These are phyloP conservation scores for Nasonia vitripennis DNA, from an alignment of 1,140 invertebrate genomes.

Conservation along the genomic window DNA sequence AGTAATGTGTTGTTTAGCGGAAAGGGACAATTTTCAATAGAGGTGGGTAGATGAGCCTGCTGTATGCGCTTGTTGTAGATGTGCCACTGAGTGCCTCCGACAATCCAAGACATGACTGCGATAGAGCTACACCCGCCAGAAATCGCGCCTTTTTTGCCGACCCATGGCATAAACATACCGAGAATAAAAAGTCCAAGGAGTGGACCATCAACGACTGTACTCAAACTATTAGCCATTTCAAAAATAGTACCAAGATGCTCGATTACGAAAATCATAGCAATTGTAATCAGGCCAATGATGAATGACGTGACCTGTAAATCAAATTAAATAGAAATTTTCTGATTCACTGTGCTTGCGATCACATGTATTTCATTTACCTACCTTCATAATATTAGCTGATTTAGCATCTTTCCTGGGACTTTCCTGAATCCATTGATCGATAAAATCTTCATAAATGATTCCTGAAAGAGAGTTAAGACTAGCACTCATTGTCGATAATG, in stretches of 20 bases:
- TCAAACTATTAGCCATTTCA: constrained; percentile 72
- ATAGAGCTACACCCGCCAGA: constrained; percentile 74
- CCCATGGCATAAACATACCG: constrained; percentile 75
- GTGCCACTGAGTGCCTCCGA: constrained; percentile 73
- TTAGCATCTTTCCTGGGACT: constrained; percentile 61
- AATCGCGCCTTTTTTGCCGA: constrained; percentile 75
- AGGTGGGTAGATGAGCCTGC: constrained; percentile 63
- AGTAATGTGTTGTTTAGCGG: constrained; percentile 38
- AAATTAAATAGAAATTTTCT: not conserved
- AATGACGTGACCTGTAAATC: constrained; percentile 64
- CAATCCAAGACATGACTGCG: constrained; percentile 76
- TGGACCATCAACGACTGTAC: constrained; percentile 75
- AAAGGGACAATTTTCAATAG: constrained; percentile 67
- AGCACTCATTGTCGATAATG: constrained; percentile 76
- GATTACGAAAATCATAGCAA: constrained; percentile 75
- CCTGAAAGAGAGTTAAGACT: constrained; percentile 76
- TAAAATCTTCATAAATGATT: constrained; percentile 77
- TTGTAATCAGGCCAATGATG: constrained; percentile 71
- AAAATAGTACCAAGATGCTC: constrained; percentile 69
- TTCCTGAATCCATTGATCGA: constrained; percentile 67
- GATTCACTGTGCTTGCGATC: not conserved
- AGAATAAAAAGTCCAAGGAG: constrained; percentile 75
- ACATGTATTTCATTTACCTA: constrained; percentile 8
- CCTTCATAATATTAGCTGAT: constrained; percentile 69
- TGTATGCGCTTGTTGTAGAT: constrained; percentile 65